These are phyloP conservation scores for Pseudomyrmex cubaensis DNA, from an alignment of 1,140 invertebrate species.

Conservation along the genomic window DNA sequence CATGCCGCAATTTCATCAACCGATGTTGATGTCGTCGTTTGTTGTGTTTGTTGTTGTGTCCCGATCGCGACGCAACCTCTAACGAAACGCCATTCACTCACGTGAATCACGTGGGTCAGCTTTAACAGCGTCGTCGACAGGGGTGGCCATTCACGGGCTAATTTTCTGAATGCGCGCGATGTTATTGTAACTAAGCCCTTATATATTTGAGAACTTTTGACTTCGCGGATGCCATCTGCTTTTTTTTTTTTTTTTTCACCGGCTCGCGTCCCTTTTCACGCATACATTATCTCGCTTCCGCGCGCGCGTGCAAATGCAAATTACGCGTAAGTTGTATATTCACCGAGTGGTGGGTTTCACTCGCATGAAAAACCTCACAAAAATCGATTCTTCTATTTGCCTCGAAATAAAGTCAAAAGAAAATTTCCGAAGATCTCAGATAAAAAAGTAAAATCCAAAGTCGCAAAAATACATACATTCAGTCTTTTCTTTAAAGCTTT, in stretches of 20 bases:
- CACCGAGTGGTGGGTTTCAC: not conserved
- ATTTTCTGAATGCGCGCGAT: conserved; percentile 71
- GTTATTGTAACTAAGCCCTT: conserved; percentile 79
- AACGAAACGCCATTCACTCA: conserved; percentile 57
- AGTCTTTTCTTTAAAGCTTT: too few species aligned
- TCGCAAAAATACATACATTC: too few species aligned
- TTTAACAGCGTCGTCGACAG: conserved; percentile 29
- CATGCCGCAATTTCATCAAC: conserved; percentile 28
- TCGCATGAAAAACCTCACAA: not conserved
- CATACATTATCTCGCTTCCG: conserved; percentile 35
- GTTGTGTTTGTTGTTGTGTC: conserved; percentile 33
- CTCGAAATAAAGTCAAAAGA: not conserved
- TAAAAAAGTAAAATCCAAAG: too few species aligned
- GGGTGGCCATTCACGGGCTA: conserved; percentile 63
- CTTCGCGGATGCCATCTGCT: conserved; percentile 80
- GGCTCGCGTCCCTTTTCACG: conserved; percentile 58
- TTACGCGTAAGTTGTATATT: not conserved
- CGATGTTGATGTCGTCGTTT: conserved; percentile 7
- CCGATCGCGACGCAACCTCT: conserved; percentile 27
- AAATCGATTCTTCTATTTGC: not conserved
- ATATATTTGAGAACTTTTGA: conserved; percentile 81
- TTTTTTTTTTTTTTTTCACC: conserved; percentile 64
- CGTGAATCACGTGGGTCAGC: conserved; percentile 15
- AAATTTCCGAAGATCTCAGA: too few species aligned
- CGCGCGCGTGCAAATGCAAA: not conserved